Percentiles rank a stretch among this genome's conserved stretches.
These are phyloP conservation scores for Druon quercuslanigerum DNA, from an alignment of 1,140 invertebrate genomes.

Conservation along the genomic window DNA sequence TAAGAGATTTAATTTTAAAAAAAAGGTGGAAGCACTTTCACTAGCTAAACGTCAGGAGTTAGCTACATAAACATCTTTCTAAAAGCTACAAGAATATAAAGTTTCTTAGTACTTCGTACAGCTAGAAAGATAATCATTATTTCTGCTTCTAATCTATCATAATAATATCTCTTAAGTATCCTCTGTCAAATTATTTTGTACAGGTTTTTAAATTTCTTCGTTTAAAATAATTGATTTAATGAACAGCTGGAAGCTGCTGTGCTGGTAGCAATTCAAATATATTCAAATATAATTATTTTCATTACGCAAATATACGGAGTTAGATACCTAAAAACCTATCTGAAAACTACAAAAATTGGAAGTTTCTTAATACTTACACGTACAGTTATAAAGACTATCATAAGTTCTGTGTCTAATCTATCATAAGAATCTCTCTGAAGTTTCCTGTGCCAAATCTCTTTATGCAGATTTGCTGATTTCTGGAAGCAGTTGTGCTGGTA, in stretches of 20 bases:
- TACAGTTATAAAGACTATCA: neutral
- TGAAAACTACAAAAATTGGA: no score
- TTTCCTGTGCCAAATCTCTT: neutral
- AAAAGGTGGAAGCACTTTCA: no score
- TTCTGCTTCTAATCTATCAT: neutral
- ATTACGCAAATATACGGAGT: no score
- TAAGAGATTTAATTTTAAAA: no score
- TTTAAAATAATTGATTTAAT: slow-evolving; percentile 32
- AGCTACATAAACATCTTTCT: no score
- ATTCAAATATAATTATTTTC: no score
- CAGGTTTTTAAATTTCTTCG: slow-evolving; percentile 8
- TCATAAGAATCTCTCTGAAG: neutral
- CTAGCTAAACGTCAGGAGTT: no score
- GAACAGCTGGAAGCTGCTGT: slow-evolving; percentile 23
- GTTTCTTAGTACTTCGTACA: neutral
- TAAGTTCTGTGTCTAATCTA: neutral
- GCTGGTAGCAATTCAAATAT: neutral
- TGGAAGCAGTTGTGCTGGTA: neutral
- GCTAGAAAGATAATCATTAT: neutral
- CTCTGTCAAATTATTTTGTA: neutral
- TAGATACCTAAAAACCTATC: no score
- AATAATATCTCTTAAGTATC: neutral
- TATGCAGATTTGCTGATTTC: slow-evolving; percentile 3
- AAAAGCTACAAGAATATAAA: no score
- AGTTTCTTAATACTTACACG: no score